Conservation (phyloP, 2,113 vertebrate species). For the Pontoporia blainvillei region DNA sequence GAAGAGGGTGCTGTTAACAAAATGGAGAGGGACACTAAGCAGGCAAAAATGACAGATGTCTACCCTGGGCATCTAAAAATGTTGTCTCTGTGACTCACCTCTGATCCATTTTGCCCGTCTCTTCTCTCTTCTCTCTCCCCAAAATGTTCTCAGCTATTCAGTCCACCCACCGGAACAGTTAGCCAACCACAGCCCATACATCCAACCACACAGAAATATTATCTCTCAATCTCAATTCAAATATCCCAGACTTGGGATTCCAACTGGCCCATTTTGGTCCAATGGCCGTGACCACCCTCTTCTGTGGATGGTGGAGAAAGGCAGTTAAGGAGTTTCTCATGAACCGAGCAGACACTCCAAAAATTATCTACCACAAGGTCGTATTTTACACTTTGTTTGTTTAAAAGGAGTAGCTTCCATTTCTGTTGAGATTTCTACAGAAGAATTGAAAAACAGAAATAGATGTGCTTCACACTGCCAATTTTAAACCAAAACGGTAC, state of each 20-base stretch:
- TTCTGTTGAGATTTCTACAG: not conserved
- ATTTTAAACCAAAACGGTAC: not conserved
- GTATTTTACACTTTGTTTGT: not conserved
- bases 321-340: not conserved
- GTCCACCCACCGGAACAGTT: not conserved
- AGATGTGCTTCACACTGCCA: not conserved
- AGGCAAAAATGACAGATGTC: not conserved
- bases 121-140: not conserved
- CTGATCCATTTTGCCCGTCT: not conserved
- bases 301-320: not conserved
- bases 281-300: not conserved
- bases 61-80: not conserved
- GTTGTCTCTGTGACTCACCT: not conserved
- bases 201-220: not conserved
- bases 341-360: not conserved
- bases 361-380: not conserved
- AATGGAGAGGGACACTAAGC: not conserved
- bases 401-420: not conserved
- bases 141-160: not conserved
- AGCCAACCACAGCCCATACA: not conserved
- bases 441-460: slow-evolving; percentile 19
- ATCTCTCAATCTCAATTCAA: not conserved
- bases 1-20: not conserved
- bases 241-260: not conserved
- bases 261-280: not conserved